Percentiles rank a stretch among this genome's conserved stretches.
Conservation (phyloP, 37 sponge, comb jelly and placozoan genomes). For the Cliona cf. orientalis region DNA sequence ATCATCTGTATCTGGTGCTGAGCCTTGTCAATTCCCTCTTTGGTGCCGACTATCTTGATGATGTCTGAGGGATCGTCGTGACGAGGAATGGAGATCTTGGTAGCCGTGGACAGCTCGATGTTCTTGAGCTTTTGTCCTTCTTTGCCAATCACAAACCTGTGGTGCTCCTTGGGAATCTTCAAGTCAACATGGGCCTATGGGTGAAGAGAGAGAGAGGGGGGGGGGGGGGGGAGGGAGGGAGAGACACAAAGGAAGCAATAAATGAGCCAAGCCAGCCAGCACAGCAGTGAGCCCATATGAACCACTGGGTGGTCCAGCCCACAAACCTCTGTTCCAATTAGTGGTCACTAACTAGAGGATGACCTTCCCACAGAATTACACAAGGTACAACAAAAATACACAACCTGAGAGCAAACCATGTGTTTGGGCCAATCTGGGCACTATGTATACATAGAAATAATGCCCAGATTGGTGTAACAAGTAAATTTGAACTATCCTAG, state of each 20-base stretch:
- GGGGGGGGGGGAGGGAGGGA: background rate
- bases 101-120: conserved; percentile 76
- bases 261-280: background rate
- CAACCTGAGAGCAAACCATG: no score
- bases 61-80: conserved; percentile 70
- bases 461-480: no score
- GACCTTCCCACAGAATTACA: no score
- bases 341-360: no score
- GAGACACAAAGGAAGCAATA: background rate
- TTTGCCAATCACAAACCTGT: conserved; percentile 76
- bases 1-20: conserved; percentile 78
- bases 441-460: no score
- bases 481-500: no score
- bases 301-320: no score
- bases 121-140: conserved; percentile 67
- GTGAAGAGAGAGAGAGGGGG: conserved; percentile 3
- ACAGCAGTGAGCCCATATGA: background rate
- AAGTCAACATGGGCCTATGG: conserved; percentile 62
- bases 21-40: conserved; percentile 91
- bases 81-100: conserved; percentile 78
- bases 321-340: no score
- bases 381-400: no score
- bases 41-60: conserved; percentile 87
- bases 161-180: conserved; percentile 88
- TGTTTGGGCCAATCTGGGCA: no score